Conservation (phyloP, 2,888 invertebrate species). For the Disparrhopalites patrizii region DNA sequence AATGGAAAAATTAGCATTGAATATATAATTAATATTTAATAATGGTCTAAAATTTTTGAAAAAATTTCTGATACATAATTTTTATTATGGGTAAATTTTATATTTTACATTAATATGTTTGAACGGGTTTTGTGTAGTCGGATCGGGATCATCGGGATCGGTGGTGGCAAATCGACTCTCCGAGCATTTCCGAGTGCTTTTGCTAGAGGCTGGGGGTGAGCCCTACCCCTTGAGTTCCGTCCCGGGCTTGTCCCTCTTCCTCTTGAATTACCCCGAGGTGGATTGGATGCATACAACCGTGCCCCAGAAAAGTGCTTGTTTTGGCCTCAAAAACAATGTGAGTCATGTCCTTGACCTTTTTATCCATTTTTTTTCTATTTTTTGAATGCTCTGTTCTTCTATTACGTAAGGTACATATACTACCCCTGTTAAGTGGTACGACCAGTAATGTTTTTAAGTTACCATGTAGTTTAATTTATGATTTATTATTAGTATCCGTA, state of each 20-base stretch:
- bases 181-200: conserved; percentile 55
- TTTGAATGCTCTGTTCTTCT: too few species aligned
- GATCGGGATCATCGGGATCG: conserved; percentile 57
- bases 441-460: too few species aligned
- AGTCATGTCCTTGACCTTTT: neutral
- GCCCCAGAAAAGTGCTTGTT: conserved; percentile 50
- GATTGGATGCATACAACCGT: conserved; percentile 57
- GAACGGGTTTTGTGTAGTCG: conserved; percentile 51
- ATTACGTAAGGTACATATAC: too few species aligned
- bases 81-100: neutral
- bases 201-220: conserved; percentile 57
- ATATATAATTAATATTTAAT: too few species aligned
- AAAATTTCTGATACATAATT: too few species aligned
- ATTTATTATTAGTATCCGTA: neutral
- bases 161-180: conserved; percentile 56
- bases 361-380: neutral
- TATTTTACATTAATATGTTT: conserved; percentile 1
- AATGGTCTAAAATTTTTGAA: too few species aligned
- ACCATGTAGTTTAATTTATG: neutral
- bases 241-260: conserved; percentile 51
- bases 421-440: too few species aligned
- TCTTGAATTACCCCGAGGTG: conserved; percentile 52
- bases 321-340: conserved; percentile 35
- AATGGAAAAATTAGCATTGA: too few species aligned
- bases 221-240: conserved; percentile 54